Percentiles rank a stretch among this genome's conserved stretches.
These are phyloP conservation scores for Coranthus polyacanthus DNA, from an alignment of 2,797 vertebrate species.

Conservation along the genomic window DNA sequence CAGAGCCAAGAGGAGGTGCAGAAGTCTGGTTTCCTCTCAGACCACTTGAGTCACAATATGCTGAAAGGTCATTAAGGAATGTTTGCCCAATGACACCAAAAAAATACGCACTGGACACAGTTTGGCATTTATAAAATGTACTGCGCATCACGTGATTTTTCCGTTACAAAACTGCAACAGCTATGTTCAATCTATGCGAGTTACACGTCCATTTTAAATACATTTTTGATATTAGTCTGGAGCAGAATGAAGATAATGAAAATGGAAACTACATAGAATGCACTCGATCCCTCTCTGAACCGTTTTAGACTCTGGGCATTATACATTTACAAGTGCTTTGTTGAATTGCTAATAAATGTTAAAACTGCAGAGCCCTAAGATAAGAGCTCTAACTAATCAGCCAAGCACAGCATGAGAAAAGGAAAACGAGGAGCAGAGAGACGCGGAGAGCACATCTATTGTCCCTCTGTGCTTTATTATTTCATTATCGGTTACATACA, in stretches of 20 bases:
- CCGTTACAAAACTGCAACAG: not conserved
- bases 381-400: conserved; percentile 8
- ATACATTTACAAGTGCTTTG: conserved; percentile 4
- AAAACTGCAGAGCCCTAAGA: conserved; percentile 5
- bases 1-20: no score
- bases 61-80: no score
- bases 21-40: no score
- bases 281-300: no score
- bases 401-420: not conserved
- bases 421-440: conserved; percentile 22
- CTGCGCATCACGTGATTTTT: no score
- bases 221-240: not conserved
- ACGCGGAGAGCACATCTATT: conserved; percentile 33
- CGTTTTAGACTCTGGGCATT: no score
- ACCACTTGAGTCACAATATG: no score
- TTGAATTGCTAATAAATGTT: conserved; percentile 27
- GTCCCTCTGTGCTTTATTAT: conserved; percentile 34
- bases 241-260: not conserved
- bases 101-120: no score
- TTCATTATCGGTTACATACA: conserved; percentile 26
- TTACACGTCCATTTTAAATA: not conserved
- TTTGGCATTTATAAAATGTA: not conserved
- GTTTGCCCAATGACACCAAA: no score
- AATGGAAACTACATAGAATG: not conserved
- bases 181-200: not conserved